Base-by-base conservation (phyloP, 2,113 vertebrate species). In the Acanthochromis polyacanthus region DNA sequence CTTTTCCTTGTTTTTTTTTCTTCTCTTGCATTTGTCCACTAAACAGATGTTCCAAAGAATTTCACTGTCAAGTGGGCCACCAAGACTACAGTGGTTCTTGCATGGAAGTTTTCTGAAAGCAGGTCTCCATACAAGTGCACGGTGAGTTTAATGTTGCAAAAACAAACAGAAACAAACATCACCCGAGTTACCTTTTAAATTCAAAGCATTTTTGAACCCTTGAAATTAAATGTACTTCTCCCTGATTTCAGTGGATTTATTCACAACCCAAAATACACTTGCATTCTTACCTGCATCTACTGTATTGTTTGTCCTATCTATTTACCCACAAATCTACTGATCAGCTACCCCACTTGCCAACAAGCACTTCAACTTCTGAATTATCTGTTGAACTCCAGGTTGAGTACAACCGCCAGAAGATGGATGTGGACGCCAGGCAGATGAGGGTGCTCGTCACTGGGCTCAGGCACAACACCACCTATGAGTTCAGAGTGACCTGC, bases 31-130 rank as follows among this genome's bases (percentile, higher is more conserved):
- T 80, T 71, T 82, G 8, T 83, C 86, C 25, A 71, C 19, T 73
- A n/a, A 45, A 61, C 94, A 99, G 98, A 99, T 93, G 96, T 99
- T 1, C 98, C 98, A 64, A 98, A 98, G 93, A 99, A 99, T 94
- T 99, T 99, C 91, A 99, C 96, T 50, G 97, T 99, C 77, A 99
- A 97, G 91, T 96, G 98, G 96, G 95, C 96, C 56, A 99, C 96
- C 78, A 99, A 99, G 94, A 97, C 97, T 0, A 96, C 98, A 0
- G 96, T 97, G n/a, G 93, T 97, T 52, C 86, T 99, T 52, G 96
- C 96, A 69, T 99, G 98, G 98, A 98, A 97, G 92, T 99, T 99
- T 58, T 96, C 96, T 0, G 96, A 98, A 75, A 96, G 95, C 68
- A 93, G 95, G 90, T 93, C 95, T 89, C 52, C 96, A 45, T 87